These are phyloP conservation scores for Petrocephalus zakoni DNA, from an alignment of 2,113 vertebrate species.

Conservation along the genomic window DNA sequence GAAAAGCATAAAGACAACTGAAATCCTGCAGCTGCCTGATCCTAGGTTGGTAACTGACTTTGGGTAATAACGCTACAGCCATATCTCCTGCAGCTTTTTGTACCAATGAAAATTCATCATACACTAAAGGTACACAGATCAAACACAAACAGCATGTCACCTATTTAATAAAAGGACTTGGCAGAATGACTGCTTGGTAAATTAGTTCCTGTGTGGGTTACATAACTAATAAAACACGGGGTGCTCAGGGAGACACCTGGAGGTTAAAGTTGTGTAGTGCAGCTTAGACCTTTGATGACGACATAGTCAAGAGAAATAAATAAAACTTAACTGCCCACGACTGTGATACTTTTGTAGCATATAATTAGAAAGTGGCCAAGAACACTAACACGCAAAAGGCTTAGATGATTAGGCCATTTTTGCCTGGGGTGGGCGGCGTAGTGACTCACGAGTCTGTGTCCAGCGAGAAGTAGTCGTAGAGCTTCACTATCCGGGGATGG, in stretches of 20 bases:
- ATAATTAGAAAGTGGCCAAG: neutral
- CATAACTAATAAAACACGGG: neutral
- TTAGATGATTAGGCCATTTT: neutral
- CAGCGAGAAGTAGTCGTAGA: conserved; percentile 98
- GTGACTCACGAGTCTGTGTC: conserved; percentile 97
- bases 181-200: neutral
- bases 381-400: neutral
- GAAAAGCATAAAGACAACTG: neutral
- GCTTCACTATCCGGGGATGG: conserved; percentile 97
- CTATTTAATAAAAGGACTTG: neutral
- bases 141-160: neutral
- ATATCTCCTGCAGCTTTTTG: neutral
- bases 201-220: neutral
- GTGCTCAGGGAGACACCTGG: neutral
- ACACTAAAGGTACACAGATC: neutral
- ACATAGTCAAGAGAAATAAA: neutral
- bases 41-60: neutral
- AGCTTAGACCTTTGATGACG: neutral
- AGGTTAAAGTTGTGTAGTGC: neutral
- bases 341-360: neutral
- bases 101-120: neutral
- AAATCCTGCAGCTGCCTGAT: neutral
- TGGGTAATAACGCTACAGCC: neutral
- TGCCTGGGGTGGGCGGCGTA: neutral
- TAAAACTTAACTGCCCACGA: neutral